These are phyloP conservation scores for Danio jaintianensis DNA, from an alignment of 2,797 vertebrate genomes.

Conservation along the genomic window DNA sequence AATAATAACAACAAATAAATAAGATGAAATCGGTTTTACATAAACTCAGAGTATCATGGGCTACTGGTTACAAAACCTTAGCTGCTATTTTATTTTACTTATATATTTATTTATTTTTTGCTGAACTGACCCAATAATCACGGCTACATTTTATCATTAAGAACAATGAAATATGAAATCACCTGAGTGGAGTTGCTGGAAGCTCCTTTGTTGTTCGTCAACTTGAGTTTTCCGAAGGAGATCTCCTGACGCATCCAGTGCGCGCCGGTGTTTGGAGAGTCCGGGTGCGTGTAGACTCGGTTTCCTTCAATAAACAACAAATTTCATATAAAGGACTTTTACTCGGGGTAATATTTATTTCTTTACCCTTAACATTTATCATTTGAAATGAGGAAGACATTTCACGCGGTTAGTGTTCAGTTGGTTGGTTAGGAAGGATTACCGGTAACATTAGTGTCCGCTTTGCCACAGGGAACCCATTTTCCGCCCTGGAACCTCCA, in stretches of 20 bases:
- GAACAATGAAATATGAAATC: conserved; percentile 41
- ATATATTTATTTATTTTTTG: too few species aligned
- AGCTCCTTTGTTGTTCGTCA: conserved; percentile 98
- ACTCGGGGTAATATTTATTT: too few species aligned
- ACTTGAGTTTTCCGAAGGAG: conserved; percentile 97
- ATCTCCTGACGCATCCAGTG: conserved; percentile 99
- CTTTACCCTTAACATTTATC: background rate
- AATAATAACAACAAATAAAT: too few species aligned
- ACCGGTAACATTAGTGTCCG: conserved; percentile 99
- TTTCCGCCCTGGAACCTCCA: conserved; percentile 99
- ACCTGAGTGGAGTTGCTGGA: conserved; percentile 98
- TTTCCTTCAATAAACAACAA: conserved; percentile 79
- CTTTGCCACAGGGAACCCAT: conserved; percentile 99
- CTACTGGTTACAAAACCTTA: too few species aligned
- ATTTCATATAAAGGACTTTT: too few species aligned
- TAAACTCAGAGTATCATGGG: too few species aligned
- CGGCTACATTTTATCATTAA: background rate
- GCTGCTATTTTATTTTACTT: too few species aligned
- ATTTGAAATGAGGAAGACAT: background rate
- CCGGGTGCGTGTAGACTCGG: conserved; percentile 97
- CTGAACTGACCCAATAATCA: too few species aligned
- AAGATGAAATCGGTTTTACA: too few species aligned
- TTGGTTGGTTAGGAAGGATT: background rate
- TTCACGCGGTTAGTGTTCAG: background rate
- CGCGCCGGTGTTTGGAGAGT: conserved; percentile 97